Conservation (phyloP, 2,888 invertebrate genomes). For the Pharmacophagus antenor region DNA sequence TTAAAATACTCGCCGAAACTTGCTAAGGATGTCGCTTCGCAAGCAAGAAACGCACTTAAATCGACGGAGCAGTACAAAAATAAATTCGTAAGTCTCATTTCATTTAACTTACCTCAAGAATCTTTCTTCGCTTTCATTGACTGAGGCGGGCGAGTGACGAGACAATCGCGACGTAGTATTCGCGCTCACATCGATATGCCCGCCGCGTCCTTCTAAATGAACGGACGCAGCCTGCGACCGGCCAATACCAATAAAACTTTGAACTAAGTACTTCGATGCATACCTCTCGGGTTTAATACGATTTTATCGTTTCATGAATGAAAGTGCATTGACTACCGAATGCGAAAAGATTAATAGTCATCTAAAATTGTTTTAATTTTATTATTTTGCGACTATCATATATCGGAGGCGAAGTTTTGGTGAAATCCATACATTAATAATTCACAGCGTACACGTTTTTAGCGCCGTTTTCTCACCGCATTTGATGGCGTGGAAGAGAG, state of each 20-base stretch:
- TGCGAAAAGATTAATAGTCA: background rate
- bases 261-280: constrained; percentile 53
- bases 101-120: constrained; percentile 37
- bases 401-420: constrained; percentile 35
- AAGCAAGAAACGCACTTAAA: constrained; percentile 54
- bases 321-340: constrained; percentile 34
- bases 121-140: constrained; percentile 68
- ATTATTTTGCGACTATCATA: background rate
- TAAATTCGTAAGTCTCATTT: constrained; percentile 62
- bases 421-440: constrained; percentile 57
- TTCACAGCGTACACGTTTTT: constrained; percentile 58
- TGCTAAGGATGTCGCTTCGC: constrained; percentile 50
- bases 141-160: constrained; percentile 44
- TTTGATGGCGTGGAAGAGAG: constrained; percentile 50
- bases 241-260: constrained; percentile 71
- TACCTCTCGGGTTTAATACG: constrained; percentile 51
- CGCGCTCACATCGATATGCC: constrained; percentile 69
- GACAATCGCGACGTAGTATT: constrained; percentile 58
- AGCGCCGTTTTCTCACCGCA: constrained; percentile 62
- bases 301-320: constrained; percentile 60
- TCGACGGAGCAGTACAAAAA: constrained; percentile 59
- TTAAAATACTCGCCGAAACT: constrained; percentile 47
- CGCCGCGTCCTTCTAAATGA: constrained; percentile 75
- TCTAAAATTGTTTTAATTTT: background rate
- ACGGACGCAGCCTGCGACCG: constrained; percentile 70